These are phyloP conservation scores for Prorops nasuta DNA, from an alignment of 1,140 invertebrate species.

Conservation along the genomic window DNA sequence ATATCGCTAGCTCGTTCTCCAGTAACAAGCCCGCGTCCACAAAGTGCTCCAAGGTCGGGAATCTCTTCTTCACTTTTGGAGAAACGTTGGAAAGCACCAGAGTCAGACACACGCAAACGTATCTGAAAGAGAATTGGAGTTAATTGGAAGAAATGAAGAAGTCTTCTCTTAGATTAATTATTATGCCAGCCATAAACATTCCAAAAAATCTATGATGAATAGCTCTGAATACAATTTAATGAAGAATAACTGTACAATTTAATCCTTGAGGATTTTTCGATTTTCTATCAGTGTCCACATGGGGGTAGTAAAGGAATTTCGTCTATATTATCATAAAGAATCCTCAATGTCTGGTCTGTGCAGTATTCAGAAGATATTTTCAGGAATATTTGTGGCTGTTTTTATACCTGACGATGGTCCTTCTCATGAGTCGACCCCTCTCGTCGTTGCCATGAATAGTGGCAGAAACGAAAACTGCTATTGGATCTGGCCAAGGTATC, in stretches of 20 bases:
- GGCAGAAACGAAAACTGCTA: constrained; percentile 81
- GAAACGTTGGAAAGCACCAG: constrained; percentile 82
- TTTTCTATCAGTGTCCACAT: too few relatives aligned
- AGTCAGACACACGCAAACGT: constrained; percentile 78
- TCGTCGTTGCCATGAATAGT: constrained; percentile 79
- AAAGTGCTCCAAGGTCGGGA: constrained; percentile 84
- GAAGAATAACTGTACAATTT: too few relatives aligned
- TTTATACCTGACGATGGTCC: constrained; percentile 82
- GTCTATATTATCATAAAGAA: too few relatives aligned
- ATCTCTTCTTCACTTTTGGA: constrained; percentile 86
- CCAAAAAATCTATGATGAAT: too few relatives aligned
- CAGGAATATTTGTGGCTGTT: too few relatives aligned
- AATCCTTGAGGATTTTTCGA: too few relatives aligned
- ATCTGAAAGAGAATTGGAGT: constrained; percentile 40
- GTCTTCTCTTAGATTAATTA: too few relatives aligned
- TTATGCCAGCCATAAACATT: too few relatives aligned
- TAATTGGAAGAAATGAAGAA: background rate
- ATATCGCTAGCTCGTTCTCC: constrained; percentile 79
- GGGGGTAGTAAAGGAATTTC: too few relatives aligned
- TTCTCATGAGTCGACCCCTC: constrained; percentile 80
- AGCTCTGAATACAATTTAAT: too few relatives aligned
- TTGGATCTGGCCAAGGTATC: constrained; percentile 79
- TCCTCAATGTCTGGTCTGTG: too few relatives aligned
- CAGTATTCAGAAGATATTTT: too few relatives aligned
- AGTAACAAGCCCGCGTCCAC: constrained; percentile 86